Evolutionary conservation across 1,140 invertebrate species (phyloP).

Genomic region (Belonocnema kinseyi): DNA sequence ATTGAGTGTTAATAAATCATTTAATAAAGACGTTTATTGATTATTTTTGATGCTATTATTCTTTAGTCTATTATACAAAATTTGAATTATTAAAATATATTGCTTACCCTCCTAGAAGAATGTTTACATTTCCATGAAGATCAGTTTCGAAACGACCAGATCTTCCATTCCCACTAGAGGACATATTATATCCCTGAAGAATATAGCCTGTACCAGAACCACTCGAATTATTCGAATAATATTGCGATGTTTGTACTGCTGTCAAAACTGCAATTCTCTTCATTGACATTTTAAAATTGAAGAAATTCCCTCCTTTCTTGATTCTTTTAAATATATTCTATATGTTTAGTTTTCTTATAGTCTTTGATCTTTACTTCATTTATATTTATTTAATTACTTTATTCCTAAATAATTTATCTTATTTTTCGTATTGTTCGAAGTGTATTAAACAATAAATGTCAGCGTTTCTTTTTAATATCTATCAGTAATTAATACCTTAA

Average conservation of each 20-base stretch:
- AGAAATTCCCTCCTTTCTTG: neutral
- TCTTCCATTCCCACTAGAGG: constrained; percentile 52
- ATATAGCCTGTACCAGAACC: constrained; percentile 55
- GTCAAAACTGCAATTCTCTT: constrained; percentile 68
- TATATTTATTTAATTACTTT: too few relatives aligned
- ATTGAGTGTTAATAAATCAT: too few relatives aligned
- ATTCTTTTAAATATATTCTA: neutral
- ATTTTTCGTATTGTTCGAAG: too few relatives aligned
- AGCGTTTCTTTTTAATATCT: neutral
- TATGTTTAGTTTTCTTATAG: neutral
- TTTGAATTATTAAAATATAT: constrained; percentile 23
- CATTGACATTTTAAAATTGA: constrained; percentile 63
- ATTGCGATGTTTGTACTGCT: constrained; percentile 47
- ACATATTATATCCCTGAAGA: constrained; percentile 40
- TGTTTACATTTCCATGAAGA: constrained; percentile 79
- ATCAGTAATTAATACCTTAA: neutral
- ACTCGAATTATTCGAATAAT: constrained; percentile 41
- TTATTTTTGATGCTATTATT: neutral
- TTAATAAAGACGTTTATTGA: too few relatives aligned
- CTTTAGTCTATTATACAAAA: neutral
- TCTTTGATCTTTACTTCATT: neutral
- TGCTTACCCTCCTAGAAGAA: constrained; percentile 80
- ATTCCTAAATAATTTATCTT: too few relatives aligned
- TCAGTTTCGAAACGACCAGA: constrained; percentile 63
- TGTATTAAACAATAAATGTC: too few relatives aligned